These are phyloP conservation scores for Suillia variegata DNA, from an alignment of 2,888 invertebrate genomes.

Conservation along the genomic window DNA sequence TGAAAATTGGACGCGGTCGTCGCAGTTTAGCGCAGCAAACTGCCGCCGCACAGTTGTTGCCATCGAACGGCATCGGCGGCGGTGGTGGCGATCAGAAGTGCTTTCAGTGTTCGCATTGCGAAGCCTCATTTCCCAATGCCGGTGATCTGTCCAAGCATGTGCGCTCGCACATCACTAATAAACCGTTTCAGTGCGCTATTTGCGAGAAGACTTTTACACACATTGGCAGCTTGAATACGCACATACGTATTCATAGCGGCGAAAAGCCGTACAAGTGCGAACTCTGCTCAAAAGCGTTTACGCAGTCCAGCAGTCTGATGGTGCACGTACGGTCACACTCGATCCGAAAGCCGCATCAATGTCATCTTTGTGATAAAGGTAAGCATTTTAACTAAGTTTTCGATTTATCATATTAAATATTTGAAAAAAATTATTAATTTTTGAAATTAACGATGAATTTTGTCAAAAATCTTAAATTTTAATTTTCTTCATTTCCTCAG, in stretches of 20 bases:
- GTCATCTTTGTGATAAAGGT: conserved; percentile 59
- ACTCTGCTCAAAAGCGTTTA: conserved; percentile 60
- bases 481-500: too few species aligned
- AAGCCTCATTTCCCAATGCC: conserved; percentile 58
- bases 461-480: too few species aligned
- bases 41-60: conserved; percentile 23
- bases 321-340: conserved; percentile 60
- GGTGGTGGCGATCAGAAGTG: conserved; percentile 48
- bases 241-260: conserved; percentile 60
- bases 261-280: conserved; percentile 61
- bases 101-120: conserved; percentile 60
- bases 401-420: neutral
- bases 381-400: neutral
- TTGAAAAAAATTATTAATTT: neutral
- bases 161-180: conserved; percentile 60
- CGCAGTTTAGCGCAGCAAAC: conserved; percentile 43
- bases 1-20: conserved; percentile 48
- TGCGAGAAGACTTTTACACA: conserved; percentile 61
- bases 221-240: conserved; percentile 61
- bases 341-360: conserved; percentile 59
- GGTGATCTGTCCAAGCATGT: conserved; percentile 62
- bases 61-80: conserved; percentile 15
- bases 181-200: conserved; percentile 60
- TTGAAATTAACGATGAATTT: too few species aligned
- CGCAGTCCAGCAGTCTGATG: conserved; percentile 61